Evolutionary conservation across 2,797 vertebrate genomes (phyloP), one percentile per base, ranked within the genome.

Genomic region (Percopsis omiscomaycus): DNA sequence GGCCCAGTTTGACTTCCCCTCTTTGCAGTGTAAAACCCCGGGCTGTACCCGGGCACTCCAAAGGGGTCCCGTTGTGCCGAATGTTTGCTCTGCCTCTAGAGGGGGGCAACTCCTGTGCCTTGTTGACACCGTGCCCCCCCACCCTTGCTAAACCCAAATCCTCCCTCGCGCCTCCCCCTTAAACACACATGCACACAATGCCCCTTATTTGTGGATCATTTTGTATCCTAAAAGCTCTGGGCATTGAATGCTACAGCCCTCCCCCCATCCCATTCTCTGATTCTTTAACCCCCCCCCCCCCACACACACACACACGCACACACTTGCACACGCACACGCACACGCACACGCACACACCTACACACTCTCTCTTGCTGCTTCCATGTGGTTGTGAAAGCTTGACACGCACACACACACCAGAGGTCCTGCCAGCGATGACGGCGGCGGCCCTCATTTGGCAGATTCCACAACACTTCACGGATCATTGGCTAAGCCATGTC

Each of bases 11-110:
- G 82, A 86, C 88, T 89, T 85, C 83, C 86, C 86, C 87, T 87
- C 83, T 74, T 4, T 5, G 77, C 59, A 77, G 82, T 80, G 74
- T 85, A 84, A 88, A 86, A 84, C 73, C 83, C 74, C 76, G 72
- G 76, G 59, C 71, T 60, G 73, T 80, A 78, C 83, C 59, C 53
- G 5, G 84, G 86, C 63, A 3, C 82, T 81, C 63, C 75, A 64
- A 80, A 81, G 82, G 84, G 72, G 69, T 71, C 76, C 83, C 59
- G 80, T 90, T 90, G 88, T 92, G 72, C 13, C 45, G n/a, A 76
- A 52, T 80, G 86, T 91, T 92, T 91, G 86, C 82, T 80, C 81
- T 81, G 78, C 69, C 85, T 88, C 83, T 78, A 85, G 86, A 81
- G 72, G 66, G 37, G 37, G 37, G 37, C 37, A 73, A 70, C 15